A percentile compares a stretch with the other conserved stretches of the same genome.
phyloP scores from a whole-genome alignment of 2,888 invertebrate genomes.

The Lobophora halterata region DNA sequence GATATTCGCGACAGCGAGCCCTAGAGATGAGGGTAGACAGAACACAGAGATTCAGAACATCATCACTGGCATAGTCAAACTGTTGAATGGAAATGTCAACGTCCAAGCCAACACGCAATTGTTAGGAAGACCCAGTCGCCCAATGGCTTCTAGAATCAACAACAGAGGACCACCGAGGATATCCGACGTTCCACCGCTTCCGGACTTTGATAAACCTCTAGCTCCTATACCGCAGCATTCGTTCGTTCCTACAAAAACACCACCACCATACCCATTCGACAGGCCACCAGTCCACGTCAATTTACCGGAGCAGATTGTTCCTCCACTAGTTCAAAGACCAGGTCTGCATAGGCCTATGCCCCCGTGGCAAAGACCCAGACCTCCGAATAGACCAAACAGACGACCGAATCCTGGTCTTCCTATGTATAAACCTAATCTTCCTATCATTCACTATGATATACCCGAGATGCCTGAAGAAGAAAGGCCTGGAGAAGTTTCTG shows the following conservation, averaged over 20 bases:
- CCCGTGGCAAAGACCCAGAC: slow-evolving; percentile 84
- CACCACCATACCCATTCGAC: slow-evolving; percentile 89
- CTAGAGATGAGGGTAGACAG: slow-evolving; percentile 67
- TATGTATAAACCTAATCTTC: slow-evolving; percentile 82
- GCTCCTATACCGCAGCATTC: slow-evolving; percentile 61
- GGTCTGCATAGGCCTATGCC: slow-evolving; percentile 82
- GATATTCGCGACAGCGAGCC: slow-evolving; percentile 77
- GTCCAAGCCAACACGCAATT: slow-evolving; percentile 88
- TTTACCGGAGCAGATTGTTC: slow-evolving; percentile 87
- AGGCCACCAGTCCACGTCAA: slow-evolving; percentile 85
- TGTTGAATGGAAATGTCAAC: slow-evolving; percentile 93
- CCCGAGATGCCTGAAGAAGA: slow-evolving; percentile 46
- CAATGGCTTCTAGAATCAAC: slow-evolving; percentile 89
- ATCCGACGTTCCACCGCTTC: slow-evolving; percentile 86
- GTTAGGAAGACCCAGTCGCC: slow-evolving; percentile 82
- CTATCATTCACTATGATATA: slow-evolving; percentile 64
- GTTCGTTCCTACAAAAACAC: slow-evolving; percentile 73
- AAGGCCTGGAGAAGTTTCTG: slow-evolving; percentile 37
- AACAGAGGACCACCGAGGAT: slow-evolving; percentile 94
- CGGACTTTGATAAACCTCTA: slow-evolving; percentile 82
- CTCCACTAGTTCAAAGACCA: slow-evolving; percentile 79
- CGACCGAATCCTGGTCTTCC: slow-evolving; percentile 80
- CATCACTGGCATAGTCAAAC: slow-evolving; percentile 92
- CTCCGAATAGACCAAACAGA: slow-evolving; percentile 65
- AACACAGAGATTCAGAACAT: slow-evolving; percentile 91